Base-by-base conservation (phyloP, 92 coral and sea anemone genomes). In the Heteractis magnifica region DNA sequence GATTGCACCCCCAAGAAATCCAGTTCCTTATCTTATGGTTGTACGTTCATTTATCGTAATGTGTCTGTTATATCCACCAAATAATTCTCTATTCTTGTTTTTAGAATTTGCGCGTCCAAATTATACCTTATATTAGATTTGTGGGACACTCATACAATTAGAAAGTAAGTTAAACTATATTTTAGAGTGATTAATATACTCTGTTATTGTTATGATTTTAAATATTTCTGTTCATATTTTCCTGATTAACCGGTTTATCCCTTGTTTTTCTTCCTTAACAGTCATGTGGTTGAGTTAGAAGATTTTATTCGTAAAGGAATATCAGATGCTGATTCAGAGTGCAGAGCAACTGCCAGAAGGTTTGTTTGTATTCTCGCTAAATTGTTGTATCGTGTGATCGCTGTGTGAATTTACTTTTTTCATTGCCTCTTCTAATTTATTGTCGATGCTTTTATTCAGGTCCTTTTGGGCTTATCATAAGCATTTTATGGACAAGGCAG, bases 401-500 rank as follows among this genome's bases (percentile, higher is more conserved):
- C 11, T 3, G 18, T 21, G 48, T 68, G 12, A 23, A 20, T 7
- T 18, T 4, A 18, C 23, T 55, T 55, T 0, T 18, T 62, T 18
- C 44, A 34, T 34, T 16, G 5, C 10, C 23, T 23, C 59, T 55
- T 55, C 14, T 58, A 9, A 13, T 20, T 51, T 53, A 51, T 51
- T 8, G 8, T 80, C 16, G 65, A 55, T 80, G 75, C 19, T 65
- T 80, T 10, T 13, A 71, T 48, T 49, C 81, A 96, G 99, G 89
- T 91, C 95, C 5, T 96, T 94, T 79, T 96, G 99, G 99, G 91
- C 90, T 71, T 96, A 88, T 78, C 95, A 95, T 51, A 88, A 90
- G 41, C 99, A 92, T 75, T 96, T 92, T 65, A 77, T 90, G 52
- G 98, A 92, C 77, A 96, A 94, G 80, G 99, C 99, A 70, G 99